Base-by-base conservation (phyloP, 1,140 invertebrate species). In the Aradophagus sp. region DNA sequence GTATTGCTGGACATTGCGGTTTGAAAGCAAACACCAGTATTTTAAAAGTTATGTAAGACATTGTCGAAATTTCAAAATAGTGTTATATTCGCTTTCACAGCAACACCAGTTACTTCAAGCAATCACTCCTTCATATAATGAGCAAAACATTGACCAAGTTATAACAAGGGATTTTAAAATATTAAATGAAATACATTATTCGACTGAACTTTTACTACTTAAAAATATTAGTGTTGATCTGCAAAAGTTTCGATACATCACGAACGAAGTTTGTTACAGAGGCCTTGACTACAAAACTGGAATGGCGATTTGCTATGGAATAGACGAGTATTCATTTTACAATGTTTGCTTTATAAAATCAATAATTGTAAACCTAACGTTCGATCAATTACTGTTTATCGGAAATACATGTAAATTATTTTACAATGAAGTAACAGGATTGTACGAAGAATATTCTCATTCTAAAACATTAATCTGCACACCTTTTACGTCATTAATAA, bases 321-420 rank as follows among this genome's bases (percentile, higher is more conserved):
- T 31, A 5, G 29, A 31, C n/a, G 29, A 31, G 3, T 31, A 31
- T 11, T 5, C 29, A 8, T 8, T 10, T 5, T 31, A 31, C n/a
- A 11, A 31, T 11, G n/a, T 31, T 31, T 31, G 29, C n/a, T 31
- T 10, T 10, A 31, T 31, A 10, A 31, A 6, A 31, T 8, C 29
- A 4, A 31, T 31, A 3, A 8, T 31, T 31, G 3, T 31, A 3
- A 31, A 11, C n/a, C 2, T 10, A 11, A 31, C 29, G n/a, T 31
- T 31, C n/a, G 29, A 31, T 31, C 29, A 31, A 31, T 11, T 31
- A 31, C 6, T 31, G 4, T 31, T 31, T 10, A 31, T 31, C n/a
- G 29, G 29, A 11, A 31, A 6, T 11, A 31, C 29, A 3, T 31
- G 29, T 11, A 31, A 31, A 31, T 5, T 31, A 3, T 3, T 31